A percentile compares a stretch with the other conserved stretches of the same genome.
Evolutionary conservation across 2,797 vertebrate genomes (phyloP).

Genomic region (Falco concolor): DNA sequence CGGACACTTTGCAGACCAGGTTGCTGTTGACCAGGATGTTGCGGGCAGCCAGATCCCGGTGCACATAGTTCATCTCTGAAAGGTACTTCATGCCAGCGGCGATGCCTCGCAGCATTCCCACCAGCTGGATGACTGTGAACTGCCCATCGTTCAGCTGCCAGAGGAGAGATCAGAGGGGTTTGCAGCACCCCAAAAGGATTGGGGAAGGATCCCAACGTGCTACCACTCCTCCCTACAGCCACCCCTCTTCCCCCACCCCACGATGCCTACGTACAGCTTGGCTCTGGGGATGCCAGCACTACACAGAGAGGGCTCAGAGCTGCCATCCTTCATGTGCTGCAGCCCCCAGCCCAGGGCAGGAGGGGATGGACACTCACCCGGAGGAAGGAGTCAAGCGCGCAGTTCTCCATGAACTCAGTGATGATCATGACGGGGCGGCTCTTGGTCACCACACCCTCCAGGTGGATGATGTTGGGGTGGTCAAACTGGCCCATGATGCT

Average conservation of each 20-base stretch:
- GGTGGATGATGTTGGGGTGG: constrained; percentile 95
- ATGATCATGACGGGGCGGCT: constrained; percentile 98
- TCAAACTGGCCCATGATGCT: constrained; percentile 99
- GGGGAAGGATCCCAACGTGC: background rate
- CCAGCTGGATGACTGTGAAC: constrained; percentile 98
- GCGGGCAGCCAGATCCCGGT: constrained; percentile 93
- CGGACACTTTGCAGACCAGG: constrained; percentile 97
- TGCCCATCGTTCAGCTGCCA: constrained; percentile 93
- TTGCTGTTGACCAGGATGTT: constrained; percentile 99
- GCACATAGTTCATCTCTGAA: constrained; percentile 97
- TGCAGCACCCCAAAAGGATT: background rate
- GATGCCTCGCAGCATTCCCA: constrained; percentile 94
- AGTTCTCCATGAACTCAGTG: constrained; percentile 99
- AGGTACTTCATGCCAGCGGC: constrained; percentile 98
- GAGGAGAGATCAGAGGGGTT: background rate
- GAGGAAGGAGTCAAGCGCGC: constrained; percentile 93
- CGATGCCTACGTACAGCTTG: background rate
- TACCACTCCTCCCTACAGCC: background rate
- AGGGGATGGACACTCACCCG: constrained; percentile 78
- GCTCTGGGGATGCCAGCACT: background rate
- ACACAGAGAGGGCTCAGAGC: background rate
- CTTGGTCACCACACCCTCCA: constrained; percentile 98
- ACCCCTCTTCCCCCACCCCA: background rate
- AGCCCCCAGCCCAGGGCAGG: background rate
- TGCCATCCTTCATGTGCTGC: accelerated